phyloP scores from a whole-genome alignment of 2,888 invertebrate genomes.

The Epistrophe grossulariae region DNA sequence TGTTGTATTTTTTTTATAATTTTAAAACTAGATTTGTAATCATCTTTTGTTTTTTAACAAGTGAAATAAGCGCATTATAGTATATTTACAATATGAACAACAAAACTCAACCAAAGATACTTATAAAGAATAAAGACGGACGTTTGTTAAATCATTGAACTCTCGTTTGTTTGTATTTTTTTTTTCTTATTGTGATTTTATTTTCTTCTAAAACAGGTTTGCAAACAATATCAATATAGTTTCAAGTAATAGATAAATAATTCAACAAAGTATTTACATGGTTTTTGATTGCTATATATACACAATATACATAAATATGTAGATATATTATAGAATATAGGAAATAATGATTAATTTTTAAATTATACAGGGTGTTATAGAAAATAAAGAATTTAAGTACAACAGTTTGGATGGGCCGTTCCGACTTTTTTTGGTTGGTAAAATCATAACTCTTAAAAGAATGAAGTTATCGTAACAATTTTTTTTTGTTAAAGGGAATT shows the following conservation, averaged over 20 bases:
- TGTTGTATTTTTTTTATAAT: not conserved
- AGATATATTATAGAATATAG: too few species aligned
- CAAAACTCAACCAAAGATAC: not conserved
- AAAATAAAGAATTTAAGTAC: too few species aligned
- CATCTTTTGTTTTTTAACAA: not conserved
- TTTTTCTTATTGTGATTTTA: not conserved
- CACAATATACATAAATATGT: too few species aligned
- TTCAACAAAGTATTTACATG: not conserved
- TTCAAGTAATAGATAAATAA: not conserved
- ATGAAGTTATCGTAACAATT: too few species aligned
- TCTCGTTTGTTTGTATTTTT: not conserved
- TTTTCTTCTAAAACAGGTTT: not conserved
- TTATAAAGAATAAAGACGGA: too few species aligned
- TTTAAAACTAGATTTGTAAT: not conserved
- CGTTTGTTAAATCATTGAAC: not conserved
- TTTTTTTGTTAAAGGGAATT: too few species aligned
- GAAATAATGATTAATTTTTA: not conserved
- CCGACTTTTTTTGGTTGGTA: too few species aligned
- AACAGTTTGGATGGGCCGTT: too few species aligned
- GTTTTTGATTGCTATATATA: not conserved
- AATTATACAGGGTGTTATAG: too few species aligned
- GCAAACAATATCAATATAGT: not conserved
- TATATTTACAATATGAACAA: not conserved
- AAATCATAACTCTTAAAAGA: too few species aligned
- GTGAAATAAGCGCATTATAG: not conserved